Percentiles rank a stretch among this genome's conserved stretches.
Evolutionary conservation across 2,888 invertebrate genomes (phyloP).

Genomic region (Teleiodes luculella): DNA sequence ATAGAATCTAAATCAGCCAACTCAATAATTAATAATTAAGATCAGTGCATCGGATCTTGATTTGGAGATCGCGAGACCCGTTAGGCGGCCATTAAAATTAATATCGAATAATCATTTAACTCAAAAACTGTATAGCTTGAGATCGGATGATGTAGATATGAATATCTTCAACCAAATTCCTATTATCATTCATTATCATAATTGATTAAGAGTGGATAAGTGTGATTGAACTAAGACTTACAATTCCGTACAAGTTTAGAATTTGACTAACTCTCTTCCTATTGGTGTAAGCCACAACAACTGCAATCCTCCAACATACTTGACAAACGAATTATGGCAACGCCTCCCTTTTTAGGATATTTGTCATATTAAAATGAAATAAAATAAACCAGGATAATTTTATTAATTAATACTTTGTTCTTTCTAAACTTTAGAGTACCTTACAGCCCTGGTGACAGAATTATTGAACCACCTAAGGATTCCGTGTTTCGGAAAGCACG

Average conservation of each 20-base stretch:
- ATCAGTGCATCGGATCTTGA: slow-evolving; percentile 7
- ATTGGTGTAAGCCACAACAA: background rate
- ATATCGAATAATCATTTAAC: slow-evolving; percentile 4
- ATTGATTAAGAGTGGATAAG: slow-evolving; percentile 6
- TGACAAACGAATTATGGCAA: no score
- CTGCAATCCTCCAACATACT: no score
- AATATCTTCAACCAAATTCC: background rate
- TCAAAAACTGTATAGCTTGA: background rate
- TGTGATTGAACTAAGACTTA: background rate
- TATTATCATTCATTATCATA: slow-evolving; percentile 12
- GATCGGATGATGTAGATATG: slow-evolving; percentile 2
- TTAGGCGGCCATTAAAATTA: slow-evolving; percentile 7
- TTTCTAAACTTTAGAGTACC: no score
- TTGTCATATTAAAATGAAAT: no score
- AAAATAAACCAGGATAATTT: no score
- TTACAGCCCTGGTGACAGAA: no score
- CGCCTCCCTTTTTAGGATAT: no score
- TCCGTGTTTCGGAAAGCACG: no score
- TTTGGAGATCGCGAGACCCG: background rate
- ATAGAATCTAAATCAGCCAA: background rate
- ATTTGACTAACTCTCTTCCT: background rate
- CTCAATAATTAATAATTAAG: slow-evolving; percentile 7
- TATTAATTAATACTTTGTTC: no score
- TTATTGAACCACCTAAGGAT: no score
- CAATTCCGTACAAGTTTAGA: slow-evolving; percentile 6